phyloP scores from a whole-genome alignment of 2,113 vertebrate species.

The Bombycilla garrulus region DNA sequence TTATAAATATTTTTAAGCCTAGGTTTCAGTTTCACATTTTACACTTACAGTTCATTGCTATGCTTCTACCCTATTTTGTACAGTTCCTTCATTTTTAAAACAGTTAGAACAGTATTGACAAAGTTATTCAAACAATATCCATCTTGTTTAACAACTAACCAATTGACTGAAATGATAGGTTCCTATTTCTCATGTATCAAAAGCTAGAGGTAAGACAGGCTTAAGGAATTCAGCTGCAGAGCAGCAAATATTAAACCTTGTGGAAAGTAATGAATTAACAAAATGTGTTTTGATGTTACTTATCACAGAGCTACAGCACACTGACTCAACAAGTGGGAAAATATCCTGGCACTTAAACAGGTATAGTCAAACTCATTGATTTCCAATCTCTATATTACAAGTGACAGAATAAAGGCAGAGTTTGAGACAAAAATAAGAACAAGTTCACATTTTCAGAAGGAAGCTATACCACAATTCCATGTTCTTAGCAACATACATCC shows the following conservation, averaged over 20 bases:
- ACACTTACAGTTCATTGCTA: background rate
- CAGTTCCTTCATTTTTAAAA: background rate
- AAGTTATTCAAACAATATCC: background rate
- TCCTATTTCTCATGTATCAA: background rate
- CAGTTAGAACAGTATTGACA: background rate
- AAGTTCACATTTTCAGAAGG: background rate
- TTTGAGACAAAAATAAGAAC: background rate
- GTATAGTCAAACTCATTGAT: background rate
- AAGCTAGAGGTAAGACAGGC: background rate
- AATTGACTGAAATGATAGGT: background rate
- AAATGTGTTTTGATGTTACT: slow-evolving; percentile 1
- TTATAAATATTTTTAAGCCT: background rate
- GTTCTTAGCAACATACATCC: background rate
- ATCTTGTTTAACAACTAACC: background rate
- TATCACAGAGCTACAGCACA: slow-evolving; percentile 26
- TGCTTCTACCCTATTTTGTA: background rate
- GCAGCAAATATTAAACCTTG: background rate
- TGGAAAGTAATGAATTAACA: background rate
- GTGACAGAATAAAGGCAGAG: background rate
- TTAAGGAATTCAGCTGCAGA: background rate
- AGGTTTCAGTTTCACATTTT: background rate
- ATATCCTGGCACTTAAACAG: slow-evolving; percentile 5
- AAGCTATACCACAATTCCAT: background rate
- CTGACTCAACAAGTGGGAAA: slow-evolving; percentile 1
- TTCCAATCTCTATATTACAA: background rate